Conservation (phyloP, 2,888 invertebrate genomes). For the Tethea ocularis region DNA sequence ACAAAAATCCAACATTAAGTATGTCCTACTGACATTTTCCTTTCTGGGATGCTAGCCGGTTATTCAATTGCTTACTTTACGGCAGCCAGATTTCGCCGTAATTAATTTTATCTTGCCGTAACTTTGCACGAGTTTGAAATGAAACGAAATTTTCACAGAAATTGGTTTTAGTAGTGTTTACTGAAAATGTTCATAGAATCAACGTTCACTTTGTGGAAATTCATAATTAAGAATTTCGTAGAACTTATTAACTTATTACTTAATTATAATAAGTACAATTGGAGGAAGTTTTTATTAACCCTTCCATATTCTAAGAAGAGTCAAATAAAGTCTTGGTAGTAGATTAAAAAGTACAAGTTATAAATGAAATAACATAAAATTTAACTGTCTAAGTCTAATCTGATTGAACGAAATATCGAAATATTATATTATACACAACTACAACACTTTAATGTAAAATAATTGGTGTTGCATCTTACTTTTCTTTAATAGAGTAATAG, state of each 20-base stretch:
- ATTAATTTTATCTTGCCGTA: constrained; percentile 25
- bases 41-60: background rate
- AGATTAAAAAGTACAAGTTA: too few relatives aligned
- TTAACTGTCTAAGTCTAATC: too few relatives aligned
- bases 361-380: too few relatives aligned
- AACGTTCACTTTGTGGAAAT: background rate
- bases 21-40: background rate
- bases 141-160: background rate
- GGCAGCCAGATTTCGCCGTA: constrained; percentile 13
- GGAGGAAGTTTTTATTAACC: too few relatives aligned
- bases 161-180: constrained; percentile 14
- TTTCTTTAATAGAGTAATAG: constrained; percentile 22
- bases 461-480: constrained; percentile 10
- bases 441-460: background rate
- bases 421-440: background rate
- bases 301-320: too few relatives aligned
- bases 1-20: background rate
- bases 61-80: constrained; percentile 16
- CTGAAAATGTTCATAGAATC: constrained; percentile 6
- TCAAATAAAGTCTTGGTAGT: too few relatives aligned
- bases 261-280: background rate
- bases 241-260: background rate
- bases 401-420: too few relatives aligned
- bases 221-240: background rate
- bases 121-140: constrained; percentile 15